Conservation (phyloP, 2,888 invertebrate species). For the Zootermopsis nevadensis region DNA sequence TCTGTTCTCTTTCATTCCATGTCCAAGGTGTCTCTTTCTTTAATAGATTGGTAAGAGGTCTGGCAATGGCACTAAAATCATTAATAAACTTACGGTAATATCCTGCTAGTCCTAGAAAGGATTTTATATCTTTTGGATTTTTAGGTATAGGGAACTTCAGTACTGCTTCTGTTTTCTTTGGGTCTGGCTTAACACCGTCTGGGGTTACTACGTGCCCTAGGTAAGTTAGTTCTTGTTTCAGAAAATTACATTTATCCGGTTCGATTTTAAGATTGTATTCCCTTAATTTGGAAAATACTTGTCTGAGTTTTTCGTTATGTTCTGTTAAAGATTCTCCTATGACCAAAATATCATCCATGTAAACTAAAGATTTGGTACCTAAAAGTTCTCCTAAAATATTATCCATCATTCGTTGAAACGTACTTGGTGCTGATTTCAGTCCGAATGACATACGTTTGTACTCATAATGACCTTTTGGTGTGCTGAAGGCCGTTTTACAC, state of each 20-base stretch:
- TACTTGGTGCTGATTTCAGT: neutral
- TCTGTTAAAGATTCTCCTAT: neutral
- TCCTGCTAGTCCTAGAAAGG: conserved; percentile 29
- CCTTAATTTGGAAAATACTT: conserved; percentile 19
- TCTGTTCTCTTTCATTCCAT: neutral
- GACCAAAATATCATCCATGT: conserved; percentile 54
- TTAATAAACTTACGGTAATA: conserved; percentile 25
- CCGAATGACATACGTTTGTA: neutral
- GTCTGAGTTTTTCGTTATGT: too few relatives aligned
- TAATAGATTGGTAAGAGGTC: neutral
- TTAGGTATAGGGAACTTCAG: neutral
- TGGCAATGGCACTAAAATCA: conserved; percentile 14
- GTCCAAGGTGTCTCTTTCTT: neutral
- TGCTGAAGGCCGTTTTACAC: conserved; percentile 34
- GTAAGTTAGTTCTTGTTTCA: conserved; percentile 25
- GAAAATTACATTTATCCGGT: conserved; percentile 6
- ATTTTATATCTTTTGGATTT: neutral
- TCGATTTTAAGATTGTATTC: conserved; percentile 14
- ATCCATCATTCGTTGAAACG: conserved; percentile 22
- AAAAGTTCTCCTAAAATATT: neutral
- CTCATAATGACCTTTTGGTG: conserved; percentile 22
- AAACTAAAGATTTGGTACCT: conserved; percentile 36
- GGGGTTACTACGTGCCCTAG: conserved; percentile 29
- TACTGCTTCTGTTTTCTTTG: conserved; percentile 22
- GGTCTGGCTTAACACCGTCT: conserved; percentile 12